Base-by-base conservation (phyloP, 2,888 invertebrate species). In the Drosophila mercatorum region DNA sequence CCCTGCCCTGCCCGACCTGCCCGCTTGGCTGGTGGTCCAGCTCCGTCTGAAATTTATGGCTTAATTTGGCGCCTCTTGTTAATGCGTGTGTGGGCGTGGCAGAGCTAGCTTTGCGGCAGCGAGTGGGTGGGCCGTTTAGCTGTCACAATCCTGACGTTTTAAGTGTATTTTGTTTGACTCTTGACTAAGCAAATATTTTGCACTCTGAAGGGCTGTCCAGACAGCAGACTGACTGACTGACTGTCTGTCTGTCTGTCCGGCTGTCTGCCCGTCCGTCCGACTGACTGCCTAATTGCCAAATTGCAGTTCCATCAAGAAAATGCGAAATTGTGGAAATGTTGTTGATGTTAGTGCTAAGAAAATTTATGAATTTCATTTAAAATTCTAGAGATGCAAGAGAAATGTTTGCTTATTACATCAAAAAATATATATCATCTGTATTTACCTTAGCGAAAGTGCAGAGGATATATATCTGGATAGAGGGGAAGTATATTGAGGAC, bases 61-160 rank as follows among this genome's bases (percentile, higher is more conserved):
- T 84, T 84, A 87, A 84, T 87, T 87, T 84, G 84, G 82, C 75
- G 84, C 75, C 51, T 87, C 87, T 84, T 78, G 75, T 87, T 78
- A 84, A 84, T 83, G 84, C 84, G 87, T 81, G 79, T 80, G 85
- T 74, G 80, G 70, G 85, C 71, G 80, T 78, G 78, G 55, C 55
- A 28, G 55, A 26, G 38, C 5, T 36, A 40, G 60, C 74, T 52
- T 53, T 57, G 46, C 31, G 38, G 52, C 61, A 26, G 56, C 61
- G 51, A 64, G 47, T 56, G 68, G 44, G 86, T 83, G 83, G 86
- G 83, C 83, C 83, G 77, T 63, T 49, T 47, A 36, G 67, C 87
- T 87, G 84, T 87, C 84, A 81, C 68, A 76, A 51, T 78, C 74
- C 70, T 78, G 84, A 87, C 84, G 76, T 67, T 87, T 84, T 84